phyloP scores from a whole-genome alignment of 2,888 invertebrate genomes.

The Parnassius apollo region DNA sequence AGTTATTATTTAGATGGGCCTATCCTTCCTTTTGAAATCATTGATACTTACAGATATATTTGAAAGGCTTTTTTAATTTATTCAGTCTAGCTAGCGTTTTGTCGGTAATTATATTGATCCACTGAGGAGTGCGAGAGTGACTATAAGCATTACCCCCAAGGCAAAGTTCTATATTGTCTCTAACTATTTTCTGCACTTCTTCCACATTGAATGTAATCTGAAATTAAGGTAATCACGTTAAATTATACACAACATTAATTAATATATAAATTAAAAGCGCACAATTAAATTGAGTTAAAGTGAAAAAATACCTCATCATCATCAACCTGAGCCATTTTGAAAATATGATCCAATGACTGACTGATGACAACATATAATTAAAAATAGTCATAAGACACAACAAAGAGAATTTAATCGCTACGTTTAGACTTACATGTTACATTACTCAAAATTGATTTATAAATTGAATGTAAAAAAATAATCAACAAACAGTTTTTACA shows the following conservation, averaged over 20 bases:
- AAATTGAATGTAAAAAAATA: no score
- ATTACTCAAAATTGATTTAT: no score
- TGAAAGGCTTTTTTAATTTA: constrained; percentile 90
- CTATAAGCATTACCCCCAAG: constrained; percentile 87
- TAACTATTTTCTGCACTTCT: constrained; percentile 87
- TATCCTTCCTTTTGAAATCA: no score
- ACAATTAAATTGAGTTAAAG: neutral
- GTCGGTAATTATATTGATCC: constrained; percentile 89
- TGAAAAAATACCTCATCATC: constrained; percentile 21
- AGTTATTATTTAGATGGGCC: no score
- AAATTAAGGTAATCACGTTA: constrained; percentile 19
- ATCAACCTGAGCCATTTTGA: constrained; percentile 22
- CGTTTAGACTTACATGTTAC: no score
- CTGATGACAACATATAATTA: no score
- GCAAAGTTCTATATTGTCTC: constrained; percentile 87
- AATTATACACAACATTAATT: no score
- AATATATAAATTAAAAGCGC: no score
- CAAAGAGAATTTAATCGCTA: no score
- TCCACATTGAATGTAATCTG: constrained; percentile 83
- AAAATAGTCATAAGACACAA: no score
- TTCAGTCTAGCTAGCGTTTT: constrained; percentile 86
- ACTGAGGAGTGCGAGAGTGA: constrained; percentile 68
- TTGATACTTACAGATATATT: constrained; percentile 82
- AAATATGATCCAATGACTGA: neutral
- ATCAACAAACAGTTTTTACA: no score